Evolutionary conservation across 64 coral and sea anemone genomes (phyloP), one percentile per base, ranked within the genome.

Genomic region (Stichodactyla mertensii): DNA sequence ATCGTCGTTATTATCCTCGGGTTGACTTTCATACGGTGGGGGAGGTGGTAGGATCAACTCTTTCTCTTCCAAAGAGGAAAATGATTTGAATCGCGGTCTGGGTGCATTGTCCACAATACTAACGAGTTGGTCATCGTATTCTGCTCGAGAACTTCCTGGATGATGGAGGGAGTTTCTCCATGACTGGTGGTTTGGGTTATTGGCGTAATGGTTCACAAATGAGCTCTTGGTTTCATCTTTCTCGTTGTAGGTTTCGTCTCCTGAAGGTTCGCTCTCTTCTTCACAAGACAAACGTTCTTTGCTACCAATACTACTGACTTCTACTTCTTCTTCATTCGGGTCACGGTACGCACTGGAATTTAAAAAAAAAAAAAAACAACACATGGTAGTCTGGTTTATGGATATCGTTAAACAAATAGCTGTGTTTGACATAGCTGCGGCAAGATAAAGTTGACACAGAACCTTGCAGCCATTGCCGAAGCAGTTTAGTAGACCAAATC

Each of bases 281-380:
- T 87, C 82, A 52, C 54, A 77, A 4, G 90, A 87, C n/a, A 87
- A 51, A 23, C 84, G 85, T 24, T 87, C 90, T 58, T 92, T 92
- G 24, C 78, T 83, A 4, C 85, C 86, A 64, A 92, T 52, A 86
- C 90, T 92, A 52, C 90, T 92, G 20, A 83, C 77, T 57, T 92
- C 90, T 18, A 61, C 71, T 14, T 87, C 77, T 45, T 83, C 67
- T 52, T 86, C 55, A 5, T 27, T 64, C 5, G 77, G 58, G 90
- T 92, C 90, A 16, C 90, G 85, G 24, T 92, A 92, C 55, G 78
- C 77, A 82, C 90, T 92, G 36, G 53, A 64, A 64, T 78, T n/a
- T n/a, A 28, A 80, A 51, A 66, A 18, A 71, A 10, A 0, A 57
- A 57, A 57, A 13, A 4, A 20, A 66, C 7, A 54, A 28, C 22